These are phyloP conservation scores for Flexamia atlantica DNA, from an alignment of 2,888 invertebrate genomes.

Conservation along the genomic window DNA sequence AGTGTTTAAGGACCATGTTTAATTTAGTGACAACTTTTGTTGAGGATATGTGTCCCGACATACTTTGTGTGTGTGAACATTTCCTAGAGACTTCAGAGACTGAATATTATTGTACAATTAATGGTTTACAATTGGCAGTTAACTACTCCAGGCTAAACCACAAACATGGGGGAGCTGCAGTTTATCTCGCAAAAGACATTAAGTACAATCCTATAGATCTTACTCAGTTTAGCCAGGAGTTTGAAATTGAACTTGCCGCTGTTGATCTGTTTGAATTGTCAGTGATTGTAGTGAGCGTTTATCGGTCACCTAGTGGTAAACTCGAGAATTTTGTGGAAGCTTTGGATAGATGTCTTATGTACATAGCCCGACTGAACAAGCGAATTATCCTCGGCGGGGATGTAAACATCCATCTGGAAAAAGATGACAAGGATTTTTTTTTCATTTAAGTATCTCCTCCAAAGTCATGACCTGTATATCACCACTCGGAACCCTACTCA, in stretches of 20 bases:
- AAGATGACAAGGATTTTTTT: background rate
- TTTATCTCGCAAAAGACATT: background rate
- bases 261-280: background rate
- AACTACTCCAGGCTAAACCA: background rate
- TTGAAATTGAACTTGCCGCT: background rate
- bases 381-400: conserved; percentile 1
- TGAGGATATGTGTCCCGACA: background rate
- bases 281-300: background rate
- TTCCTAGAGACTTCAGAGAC: background rate
- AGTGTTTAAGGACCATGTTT: background rate
- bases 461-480: conserved; percentile 27
- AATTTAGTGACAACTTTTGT: background rate
- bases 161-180: background rate
- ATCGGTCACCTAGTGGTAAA: background rate
- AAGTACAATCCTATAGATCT: background rate
- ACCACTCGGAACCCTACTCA: background rate
- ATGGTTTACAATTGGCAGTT: background rate
- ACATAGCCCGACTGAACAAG: background rate
- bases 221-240: background rate
- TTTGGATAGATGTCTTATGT: background rate
- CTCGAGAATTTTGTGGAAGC: background rate
- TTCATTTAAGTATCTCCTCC: background rate
- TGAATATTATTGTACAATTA: background rate
- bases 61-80: background rate
- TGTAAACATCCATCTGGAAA: conserved; percentile 3